Base-by-base conservation (phyloP, 2,113 vertebrate species). In the Gobio gobio region DNA sequence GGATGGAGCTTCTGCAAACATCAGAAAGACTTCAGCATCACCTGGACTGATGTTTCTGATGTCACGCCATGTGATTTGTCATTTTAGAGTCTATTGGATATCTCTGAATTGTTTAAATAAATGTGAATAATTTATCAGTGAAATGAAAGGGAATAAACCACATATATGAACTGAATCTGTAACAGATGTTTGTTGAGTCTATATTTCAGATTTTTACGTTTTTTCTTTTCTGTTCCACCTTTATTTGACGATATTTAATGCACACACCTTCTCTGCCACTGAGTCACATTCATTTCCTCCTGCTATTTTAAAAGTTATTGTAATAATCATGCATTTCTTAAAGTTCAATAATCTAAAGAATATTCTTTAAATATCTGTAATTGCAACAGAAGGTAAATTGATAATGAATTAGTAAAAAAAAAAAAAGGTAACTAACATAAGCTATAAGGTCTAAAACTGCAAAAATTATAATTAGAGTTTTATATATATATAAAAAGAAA, bases 71-170 rank as follows among this genome's bases (percentile, higher is more conserved):
- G 90, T 93, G 93, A 89, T 91, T 91, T 92, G 92, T 89, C 54
- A 61, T 22, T 43, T 85, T 92, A 91, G 92, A 93, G 81, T 92
- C 88, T 49, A 87, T 93, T 1, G 22, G 86, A 93, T 92, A 92
- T 93, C 92, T 91, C 88, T 91, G 87, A 91, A 88, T 90, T 93
- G 91, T 93, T 93, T 77, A 85, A 70, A 54, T 91, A 93, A 93
- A 94, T 94, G 93, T 94, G 90, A 94, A 92, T 95, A 93, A 95
- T 93, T 95, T 95, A 95, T 94, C 93, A 93, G 93, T 94, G 84
- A 89, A 92, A 90, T 91, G 88, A 85, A 94, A 94, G 86, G 89
- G 90, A 95, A 95, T 94, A 95, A 95, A 91, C 92, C 86, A 92
- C 86, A 89, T 86, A 76, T 91, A 91, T 90, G 86, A 91, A 92